Base-by-base conservation (phyloP, 2,888 invertebrate species). In the Yponomeuta cagnagella region DNA sequence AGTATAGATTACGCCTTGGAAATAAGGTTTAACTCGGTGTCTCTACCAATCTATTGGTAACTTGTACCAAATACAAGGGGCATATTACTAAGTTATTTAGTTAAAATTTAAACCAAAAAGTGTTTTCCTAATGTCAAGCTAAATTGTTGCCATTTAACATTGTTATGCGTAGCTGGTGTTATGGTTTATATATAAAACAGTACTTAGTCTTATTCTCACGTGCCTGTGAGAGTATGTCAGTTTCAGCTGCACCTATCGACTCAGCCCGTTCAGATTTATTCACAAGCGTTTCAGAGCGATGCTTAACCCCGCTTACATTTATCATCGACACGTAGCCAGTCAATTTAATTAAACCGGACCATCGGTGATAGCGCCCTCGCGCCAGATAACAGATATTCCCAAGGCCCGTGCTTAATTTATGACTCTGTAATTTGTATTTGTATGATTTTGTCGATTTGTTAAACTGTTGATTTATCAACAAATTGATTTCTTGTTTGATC, bases 321-420 rank as follows among this genome's bases (percentile, higher is more conserved):
- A 91, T 90, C 90, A 90, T 89, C 88, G 80, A 82, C 82, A 85
- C 82, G 81, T 80, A 83, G 80, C 83, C 87, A 86, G 89, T 92
- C 90, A 91, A 91, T 90, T 90, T 88, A 88, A 90, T 89, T 89
- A 90, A 88, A 89, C 81, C 85, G 83, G 84, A 85, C 85, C 85
- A 81, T 83, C 87, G 88, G 83, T 85, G 89, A 90, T 88, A 89
- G 86, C 79, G 79, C 79, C 80, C 80, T 81, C 81, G 84, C 80
- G 83, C 85, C 85, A 86, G 84, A 87, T 84, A 83, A 80, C 75
- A 80, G 76, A 79, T 81, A 82, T 85, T 83, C 83, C 79, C 82
- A 84, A 86, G 65, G 81, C 80, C 79, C 76, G 76, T 75, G 81
- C 88, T 84, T 58, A 58, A 88, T 90, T 91, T 89, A 90, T 89